Evolutionary conservation across 2,888 invertebrate genomes (phyloP), one percentile per base, ranked within the genome.

Genomic region (Drosophila aldrichi): DNA sequence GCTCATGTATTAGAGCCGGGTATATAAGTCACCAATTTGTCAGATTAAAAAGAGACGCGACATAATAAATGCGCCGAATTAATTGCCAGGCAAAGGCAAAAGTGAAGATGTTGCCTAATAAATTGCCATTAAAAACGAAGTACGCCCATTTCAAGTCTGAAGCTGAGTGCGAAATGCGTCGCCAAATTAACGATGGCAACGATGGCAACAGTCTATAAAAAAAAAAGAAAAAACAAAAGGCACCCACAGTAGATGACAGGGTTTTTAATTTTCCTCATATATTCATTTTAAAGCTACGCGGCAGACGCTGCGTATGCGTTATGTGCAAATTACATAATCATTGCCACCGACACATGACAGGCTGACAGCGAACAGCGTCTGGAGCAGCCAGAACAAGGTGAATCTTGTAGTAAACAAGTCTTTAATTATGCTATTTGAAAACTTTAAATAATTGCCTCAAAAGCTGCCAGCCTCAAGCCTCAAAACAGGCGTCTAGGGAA

Each of bases 31-130:
- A 32, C 66, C 74, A 80, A 85, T 84, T 85, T 80, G 65, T 68
- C 65, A 83, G 82, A 83, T 83, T 83, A 84, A 83, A 84, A 85
- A 70, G 57, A 51, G 59, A 69, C 52, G 68, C 77, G 68, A 62
- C 68, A 71, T 73, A 69, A 80, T 70, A 74, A 74, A 78, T 70
- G 66, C 52, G n/a, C 29, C 56, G 20, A 67, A 76, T 79, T 79
- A 82, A 82, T 81, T 85, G 69, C 66, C 56, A 49, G 29, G 57
- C 74, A 70, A 70, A 65, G 62, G 70, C 58, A 62, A 63, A 74
- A 65, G 64, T 71, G 68, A 77, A 71, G 67, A 46, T 36, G 54
- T 18, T 34, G 49, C 65, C 63, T 79, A 77, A 77, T 74, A 77
- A 79, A 79, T 78, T 79, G 74, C 62, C 46, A 77, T 79, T 77